phyloP scores from a whole-genome alignment of 2,113 vertebrate species.

The Sylvilagus bachmani region DNA sequence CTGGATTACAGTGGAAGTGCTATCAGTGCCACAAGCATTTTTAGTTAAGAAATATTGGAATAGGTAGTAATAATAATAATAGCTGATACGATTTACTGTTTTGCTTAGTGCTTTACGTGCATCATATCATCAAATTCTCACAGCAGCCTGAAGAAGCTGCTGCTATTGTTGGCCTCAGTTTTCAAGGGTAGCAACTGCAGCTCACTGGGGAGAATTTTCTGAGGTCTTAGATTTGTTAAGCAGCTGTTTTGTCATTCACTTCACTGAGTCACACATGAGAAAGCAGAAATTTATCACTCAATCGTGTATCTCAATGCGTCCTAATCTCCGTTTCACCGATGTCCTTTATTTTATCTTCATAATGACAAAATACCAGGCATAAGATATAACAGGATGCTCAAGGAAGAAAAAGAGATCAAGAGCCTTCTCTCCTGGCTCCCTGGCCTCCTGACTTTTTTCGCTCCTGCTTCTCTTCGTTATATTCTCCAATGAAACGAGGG shows the following conservation, averaged over 20 bases:
- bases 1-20: background rate
- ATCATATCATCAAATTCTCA: background rate
- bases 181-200: constrained; percentile 18
- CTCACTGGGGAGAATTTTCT: background rate
- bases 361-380: background rate
- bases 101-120: background rate
- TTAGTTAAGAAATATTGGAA: background rate
- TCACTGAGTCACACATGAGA: background rate
- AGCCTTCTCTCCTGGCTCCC: background rate
- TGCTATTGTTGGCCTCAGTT: background rate
- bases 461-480: constrained; percentile 61
- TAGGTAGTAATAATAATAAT: background rate
- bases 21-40: background rate
- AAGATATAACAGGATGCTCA: constrained; percentile 40
- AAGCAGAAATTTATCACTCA: background rate
- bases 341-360: constrained; percentile 42
- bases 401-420: constrained; percentile 10
- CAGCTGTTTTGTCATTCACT: background rate
- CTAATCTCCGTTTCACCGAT: background rate
- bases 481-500: constrained; percentile 24
- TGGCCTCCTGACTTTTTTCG: background rate
- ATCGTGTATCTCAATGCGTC: background rate
- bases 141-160: background rate
- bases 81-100: background rate
- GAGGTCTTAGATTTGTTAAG: background rate